Conservation (phyloP, 2,113 vertebrate genomes). For the Capreolus pygargus region DNA sequence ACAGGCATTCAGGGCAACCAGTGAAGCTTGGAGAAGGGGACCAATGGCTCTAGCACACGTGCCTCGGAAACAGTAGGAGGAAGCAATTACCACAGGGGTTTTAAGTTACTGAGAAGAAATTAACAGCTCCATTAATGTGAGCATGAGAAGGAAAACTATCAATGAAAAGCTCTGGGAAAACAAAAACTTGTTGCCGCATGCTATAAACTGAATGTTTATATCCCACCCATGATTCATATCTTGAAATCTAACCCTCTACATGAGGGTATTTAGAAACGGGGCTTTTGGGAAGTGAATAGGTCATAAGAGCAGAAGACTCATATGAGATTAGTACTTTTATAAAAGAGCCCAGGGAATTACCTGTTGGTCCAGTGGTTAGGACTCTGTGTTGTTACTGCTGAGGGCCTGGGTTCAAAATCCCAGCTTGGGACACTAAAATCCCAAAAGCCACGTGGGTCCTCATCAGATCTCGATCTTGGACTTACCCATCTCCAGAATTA, state of each 20-base stretch:
- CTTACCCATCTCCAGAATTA: neutral
- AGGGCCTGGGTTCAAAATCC: neutral
- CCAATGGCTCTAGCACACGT: neutral
- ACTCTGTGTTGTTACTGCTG: neutral
- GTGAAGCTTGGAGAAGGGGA: neutral
- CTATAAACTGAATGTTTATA: neutral
- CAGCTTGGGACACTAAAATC: neutral
- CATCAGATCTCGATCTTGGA: neutral
- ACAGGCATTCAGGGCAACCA: neutral
- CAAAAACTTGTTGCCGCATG: neutral
- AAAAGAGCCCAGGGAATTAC: neutral
- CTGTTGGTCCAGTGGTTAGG: neutral
- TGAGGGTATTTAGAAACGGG: neutral
- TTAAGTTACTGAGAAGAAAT: neutral
- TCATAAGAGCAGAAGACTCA: neutral
- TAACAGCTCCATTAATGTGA: neutral
- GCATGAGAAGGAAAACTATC: neutral
- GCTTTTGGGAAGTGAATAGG: neutral
- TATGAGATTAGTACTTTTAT: neutral
- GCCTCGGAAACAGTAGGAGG: neutral
- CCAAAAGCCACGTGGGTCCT: neutral
- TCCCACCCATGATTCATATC: neutral
- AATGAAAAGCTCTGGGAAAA: neutral
- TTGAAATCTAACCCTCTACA: neutral
- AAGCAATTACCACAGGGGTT: neutral